These are phyloP conservation scores for Drosophila parabipectinata DNA, from an alignment of 1,140 invertebrate species.

Conservation along the genomic window DNA sequence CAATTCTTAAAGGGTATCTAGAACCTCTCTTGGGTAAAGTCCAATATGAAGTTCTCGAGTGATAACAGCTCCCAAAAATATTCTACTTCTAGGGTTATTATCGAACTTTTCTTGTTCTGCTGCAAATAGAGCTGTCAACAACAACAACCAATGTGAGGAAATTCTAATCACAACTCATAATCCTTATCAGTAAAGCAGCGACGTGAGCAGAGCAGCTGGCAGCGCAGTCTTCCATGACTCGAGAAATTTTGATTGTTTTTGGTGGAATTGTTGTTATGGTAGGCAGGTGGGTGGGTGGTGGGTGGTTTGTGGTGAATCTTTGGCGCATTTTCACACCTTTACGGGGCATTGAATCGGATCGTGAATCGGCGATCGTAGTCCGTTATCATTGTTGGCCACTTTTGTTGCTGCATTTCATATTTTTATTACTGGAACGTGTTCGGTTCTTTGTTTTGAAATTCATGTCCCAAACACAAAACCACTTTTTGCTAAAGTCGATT, in stretches of 20 bases:
- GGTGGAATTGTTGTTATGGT: not conserved
- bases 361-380: conserved; percentile 13
- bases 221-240: conserved; percentile 3
- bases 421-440: conserved; percentile 48
- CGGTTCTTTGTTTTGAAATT: conserved; percentile 46
- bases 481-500: conserved; percentile 24
- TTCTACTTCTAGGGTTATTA: conserved; percentile 31
- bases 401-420: conserved; percentile 49
- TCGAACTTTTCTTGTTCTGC: conserved; percentile 51
- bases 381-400: conserved; percentile 46
- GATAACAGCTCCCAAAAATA: conserved; percentile 50
- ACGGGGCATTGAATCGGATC: conserved; percentile 33
- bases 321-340: conserved; percentile 36
- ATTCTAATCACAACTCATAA: conserved; percentile 49
- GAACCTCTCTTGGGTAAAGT: conserved; percentile 50
- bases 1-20: conserved; percentile 14
- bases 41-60: conserved; percentile 31
- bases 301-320: conserved; percentile 8
- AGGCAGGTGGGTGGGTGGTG: not conserved
- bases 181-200: conserved; percentile 43
- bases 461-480: conserved; percentile 34
- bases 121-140: conserved; percentile 7
- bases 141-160: not conserved
- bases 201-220: conserved; percentile 7
- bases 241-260: conserved; percentile 4